phyloP scores from a whole-genome alignment of 2,113 vertebrate species.

The Nyctereutes procyonoides region DNA sequence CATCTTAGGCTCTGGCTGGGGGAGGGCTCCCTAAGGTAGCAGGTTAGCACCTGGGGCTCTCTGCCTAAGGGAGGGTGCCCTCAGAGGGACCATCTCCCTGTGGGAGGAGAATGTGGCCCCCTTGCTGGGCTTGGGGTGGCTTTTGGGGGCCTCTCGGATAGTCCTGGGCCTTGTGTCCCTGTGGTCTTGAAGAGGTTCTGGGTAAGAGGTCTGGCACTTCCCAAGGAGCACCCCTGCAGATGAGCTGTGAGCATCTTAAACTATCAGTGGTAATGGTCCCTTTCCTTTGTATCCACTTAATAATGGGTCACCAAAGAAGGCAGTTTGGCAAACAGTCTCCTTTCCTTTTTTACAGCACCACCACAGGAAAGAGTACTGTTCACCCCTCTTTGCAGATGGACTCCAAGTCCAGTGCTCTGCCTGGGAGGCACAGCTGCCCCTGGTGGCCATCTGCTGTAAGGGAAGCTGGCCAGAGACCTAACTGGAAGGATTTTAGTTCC shows the following conservation, averaged over 20 bases:
- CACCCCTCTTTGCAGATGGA: not conserved
- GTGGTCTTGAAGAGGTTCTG: not conserved
- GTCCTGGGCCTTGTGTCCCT: not conserved
- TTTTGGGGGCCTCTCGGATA: not conserved
- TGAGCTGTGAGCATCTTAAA: not conserved
- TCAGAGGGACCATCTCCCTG: not conserved
- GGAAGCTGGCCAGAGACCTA: slow-evolving; percentile 55
- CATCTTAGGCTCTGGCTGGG: not conserved
- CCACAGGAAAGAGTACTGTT: not conserved
- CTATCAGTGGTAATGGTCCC: too few species aligned
- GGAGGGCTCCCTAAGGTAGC: not conserved
- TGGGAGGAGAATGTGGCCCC: not conserved
- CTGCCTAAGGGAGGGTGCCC: rapidly evolving
- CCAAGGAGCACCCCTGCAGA: too few species aligned
- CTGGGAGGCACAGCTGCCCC: not conserved
- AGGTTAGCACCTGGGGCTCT: not conserved
- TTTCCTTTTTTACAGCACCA: not conserved
- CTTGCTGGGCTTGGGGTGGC: not conserved
- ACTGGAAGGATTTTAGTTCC: slow-evolving; percentile 63
- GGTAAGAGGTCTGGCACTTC: not conserved
- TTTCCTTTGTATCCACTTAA: not conserved
- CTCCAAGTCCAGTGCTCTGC: slow-evolving; percentile 34
- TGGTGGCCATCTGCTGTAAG: not conserved
- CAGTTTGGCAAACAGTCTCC: not conserved
- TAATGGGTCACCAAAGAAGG: not conserved